These are phyloP conservation scores for Zaprionus bogoriensis DNA, from an alignment of 2,888 invertebrate genomes.

Conservation along the genomic window DNA sequence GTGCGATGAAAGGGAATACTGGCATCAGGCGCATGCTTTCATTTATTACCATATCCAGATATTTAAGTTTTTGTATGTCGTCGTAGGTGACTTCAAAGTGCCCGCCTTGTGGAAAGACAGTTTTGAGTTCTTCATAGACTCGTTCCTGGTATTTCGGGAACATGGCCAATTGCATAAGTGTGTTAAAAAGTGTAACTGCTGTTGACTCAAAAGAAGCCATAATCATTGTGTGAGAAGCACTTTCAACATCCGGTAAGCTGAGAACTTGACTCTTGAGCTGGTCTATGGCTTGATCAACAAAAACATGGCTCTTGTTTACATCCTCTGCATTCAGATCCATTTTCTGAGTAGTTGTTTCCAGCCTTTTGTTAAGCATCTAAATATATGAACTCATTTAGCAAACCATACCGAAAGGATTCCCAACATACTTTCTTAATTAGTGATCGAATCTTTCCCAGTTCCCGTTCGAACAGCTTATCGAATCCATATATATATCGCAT, in stretches of 20 bases:
- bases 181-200: constrained; percentile 52
- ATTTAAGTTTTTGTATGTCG: constrained; percentile 68
- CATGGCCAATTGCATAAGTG: constrained; percentile 71
- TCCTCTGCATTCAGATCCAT: neutral
- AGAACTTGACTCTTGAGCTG: constrained; percentile 54
- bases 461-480: neutral
- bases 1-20: constrained; percentile 58
- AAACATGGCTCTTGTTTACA: neutral
- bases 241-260: constrained; percentile 58
- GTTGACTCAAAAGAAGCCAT: constrained; percentile 78
- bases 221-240: constrained; percentile 68
- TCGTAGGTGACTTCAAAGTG: constrained; percentile 61
- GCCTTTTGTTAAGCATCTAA: constrained; percentile 54
- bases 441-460: neutral
- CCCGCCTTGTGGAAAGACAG: constrained; percentile 52
- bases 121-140: constrained; percentile 63
- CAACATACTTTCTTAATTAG: neutral
- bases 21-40: constrained; percentile 78
- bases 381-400: no score
- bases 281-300: constrained; percentile 59
- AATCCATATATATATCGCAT: neutral
- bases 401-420: neutral
- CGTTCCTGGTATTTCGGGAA: constrained; percentile 70
- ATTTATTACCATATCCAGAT: constrained; percentile 76
- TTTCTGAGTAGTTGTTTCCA: neutral